Evolutionary conservation across 2,888 invertebrate genomes (phyloP).

Genomic region (Patella pellucida): DNA sequence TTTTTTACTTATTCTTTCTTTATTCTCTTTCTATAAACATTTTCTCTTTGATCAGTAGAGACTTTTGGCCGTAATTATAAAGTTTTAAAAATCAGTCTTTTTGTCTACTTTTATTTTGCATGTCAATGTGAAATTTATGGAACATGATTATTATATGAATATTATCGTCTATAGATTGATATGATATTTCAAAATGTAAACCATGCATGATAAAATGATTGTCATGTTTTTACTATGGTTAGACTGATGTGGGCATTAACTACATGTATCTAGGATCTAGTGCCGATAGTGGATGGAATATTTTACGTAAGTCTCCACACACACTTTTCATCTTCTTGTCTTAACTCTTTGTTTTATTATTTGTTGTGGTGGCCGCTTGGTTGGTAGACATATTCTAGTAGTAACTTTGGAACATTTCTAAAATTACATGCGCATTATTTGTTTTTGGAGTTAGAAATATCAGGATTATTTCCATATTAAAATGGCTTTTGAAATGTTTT

Average conservation of each 20-base stretch:
- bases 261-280: slow-evolving; percentile 45
- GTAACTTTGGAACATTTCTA: no score
- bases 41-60: not conserved
- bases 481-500: no score
- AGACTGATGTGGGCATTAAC: slow-evolving; percentile 36
- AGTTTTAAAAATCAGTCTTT: not conserved
- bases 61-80: not conserved
- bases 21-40: slow-evolving; percentile 5
- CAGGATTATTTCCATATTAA: no score
- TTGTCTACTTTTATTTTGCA: not conserved
- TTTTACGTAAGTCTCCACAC: slow-evolving; percentile 47
- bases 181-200: not conserved
- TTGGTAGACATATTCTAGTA: no score
- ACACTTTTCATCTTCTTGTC: no score
- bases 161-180: no score
- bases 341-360: no score
- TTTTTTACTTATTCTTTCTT: slow-evolving; percentile 7
- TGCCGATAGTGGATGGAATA: slow-evolving; percentile 62
- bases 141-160: no score
- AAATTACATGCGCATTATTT: no score
- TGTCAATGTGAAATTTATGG: no score
- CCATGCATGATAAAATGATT: slow-evolving; percentile 11
- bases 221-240: slow-evolving; percentile 24
- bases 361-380: no score
- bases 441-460: no score